Conservation (phyloP, 2,888 invertebrate species). For the Serripes groenlandicus region DNA sequence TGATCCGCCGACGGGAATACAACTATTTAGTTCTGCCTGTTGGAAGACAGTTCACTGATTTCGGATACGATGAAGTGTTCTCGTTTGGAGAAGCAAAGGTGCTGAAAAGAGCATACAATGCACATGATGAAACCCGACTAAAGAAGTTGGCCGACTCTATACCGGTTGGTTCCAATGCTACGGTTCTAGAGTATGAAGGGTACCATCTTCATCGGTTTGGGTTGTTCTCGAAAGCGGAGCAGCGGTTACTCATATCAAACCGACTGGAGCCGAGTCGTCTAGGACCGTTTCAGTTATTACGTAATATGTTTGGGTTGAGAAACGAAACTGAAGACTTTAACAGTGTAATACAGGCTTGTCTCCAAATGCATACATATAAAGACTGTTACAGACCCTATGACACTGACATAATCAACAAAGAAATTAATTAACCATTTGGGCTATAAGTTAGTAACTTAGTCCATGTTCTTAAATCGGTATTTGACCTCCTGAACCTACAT, state of each 20-base stretch:
- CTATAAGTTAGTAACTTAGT: too few species aligned
- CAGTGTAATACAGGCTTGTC: slow-evolving; percentile 43
- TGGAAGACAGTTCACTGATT: slow-evolving; percentile 59
- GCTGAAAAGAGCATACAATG: slow-evolving; percentile 61
- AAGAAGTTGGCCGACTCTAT: slow-evolving; percentile 46
- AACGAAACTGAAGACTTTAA: slow-evolving; percentile 10
- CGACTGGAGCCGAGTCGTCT: slow-evolving; percentile 57
- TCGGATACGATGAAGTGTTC: slow-evolving; percentile 75
- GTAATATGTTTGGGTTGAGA: slow-evolving; percentile 32
- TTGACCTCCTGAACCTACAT: too few species aligned
- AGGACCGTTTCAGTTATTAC: slow-evolving; percentile 70
- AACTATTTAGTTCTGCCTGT: slow-evolving; percentile 76
- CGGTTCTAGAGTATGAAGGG: slow-evolving; percentile 78
- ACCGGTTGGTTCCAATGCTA: slow-evolving; percentile 72
- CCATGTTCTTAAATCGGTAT: too few species aligned
- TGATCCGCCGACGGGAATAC: slow-evolving; percentile 70
- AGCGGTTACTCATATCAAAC: slow-evolving; percentile 66
- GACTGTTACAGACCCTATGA: slow-evolving; percentile 24
- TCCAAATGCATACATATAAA: slow-evolving; percentile 21
- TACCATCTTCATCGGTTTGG: slow-evolving; percentile 74
- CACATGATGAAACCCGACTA: slow-evolving; percentile 56
- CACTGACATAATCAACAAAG: too few species aligned
- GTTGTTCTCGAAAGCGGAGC: slow-evolving; percentile 63
- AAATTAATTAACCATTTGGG: too few species aligned
- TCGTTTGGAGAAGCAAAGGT: slow-evolving; percentile 73